Conservation (phyloP, 2,888 invertebrate species). For the Escarpia spicata region DNA sequence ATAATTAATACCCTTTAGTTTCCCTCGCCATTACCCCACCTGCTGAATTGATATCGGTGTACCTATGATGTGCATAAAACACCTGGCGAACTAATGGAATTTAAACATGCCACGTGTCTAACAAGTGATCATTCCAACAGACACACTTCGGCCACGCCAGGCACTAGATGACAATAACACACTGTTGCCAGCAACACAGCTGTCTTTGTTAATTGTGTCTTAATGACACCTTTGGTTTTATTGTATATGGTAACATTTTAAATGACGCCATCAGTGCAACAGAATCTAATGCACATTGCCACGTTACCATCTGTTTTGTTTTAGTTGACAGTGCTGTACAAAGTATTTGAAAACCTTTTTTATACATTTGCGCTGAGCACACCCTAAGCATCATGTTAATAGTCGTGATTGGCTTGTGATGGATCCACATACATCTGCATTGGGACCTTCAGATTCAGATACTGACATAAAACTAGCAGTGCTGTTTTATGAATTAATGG, state of each 20-base stretch:
- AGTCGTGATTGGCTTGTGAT: too few relatives aligned
- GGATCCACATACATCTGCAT: too few relatives aligned
- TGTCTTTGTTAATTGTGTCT: neutral
- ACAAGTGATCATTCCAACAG: neutral
- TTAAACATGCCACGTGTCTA: neutral
- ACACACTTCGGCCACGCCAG: neutral
- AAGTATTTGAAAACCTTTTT: too few relatives aligned
- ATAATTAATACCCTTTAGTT: constrained; percentile 13
- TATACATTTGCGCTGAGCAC: too few relatives aligned
- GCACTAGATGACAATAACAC: neutral
- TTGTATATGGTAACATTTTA: neutral
- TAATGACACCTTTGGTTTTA: neutral
- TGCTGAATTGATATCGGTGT: neutral
- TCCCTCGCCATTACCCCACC: neutral
- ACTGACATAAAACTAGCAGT: too few relatives aligned
- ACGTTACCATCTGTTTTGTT: neutral
- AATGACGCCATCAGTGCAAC: neutral
- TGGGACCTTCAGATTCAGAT: too few relatives aligned
- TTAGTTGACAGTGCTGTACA: too few relatives aligned
- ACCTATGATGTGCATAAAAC: constrained; percentile 13
- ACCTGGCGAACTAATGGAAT: constrained; percentile 8
- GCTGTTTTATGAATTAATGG: too few relatives aligned
- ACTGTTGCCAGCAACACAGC: neutral
- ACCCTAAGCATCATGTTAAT: too few relatives aligned
- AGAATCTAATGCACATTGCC: neutral